Conservation (phyloP, 2,797 vertebrate genomes). For the Pipistrellus pipistrellus region DNA sequence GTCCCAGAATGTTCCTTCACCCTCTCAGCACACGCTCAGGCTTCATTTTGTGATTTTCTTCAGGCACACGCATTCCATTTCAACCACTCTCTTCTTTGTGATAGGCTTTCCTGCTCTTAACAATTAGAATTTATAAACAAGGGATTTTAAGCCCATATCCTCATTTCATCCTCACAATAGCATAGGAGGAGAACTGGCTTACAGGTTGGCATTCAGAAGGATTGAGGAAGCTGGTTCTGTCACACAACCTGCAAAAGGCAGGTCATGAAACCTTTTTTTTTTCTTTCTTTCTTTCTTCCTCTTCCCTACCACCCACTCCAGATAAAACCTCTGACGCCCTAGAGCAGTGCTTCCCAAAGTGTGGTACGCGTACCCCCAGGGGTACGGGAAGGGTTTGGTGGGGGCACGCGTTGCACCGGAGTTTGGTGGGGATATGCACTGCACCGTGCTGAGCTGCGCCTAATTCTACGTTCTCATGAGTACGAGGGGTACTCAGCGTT, state of each 20-base stretch:
- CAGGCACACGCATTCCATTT: background rate
- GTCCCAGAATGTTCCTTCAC: conserved; percentile 15
- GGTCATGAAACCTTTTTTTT: background rate
- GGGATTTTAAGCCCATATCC: background rate
- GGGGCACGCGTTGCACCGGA: no score
- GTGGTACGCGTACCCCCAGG: no score
- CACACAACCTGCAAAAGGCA: background rate
- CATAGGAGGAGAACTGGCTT: background rate
- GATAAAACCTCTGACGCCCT: background rate
- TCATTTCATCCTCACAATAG: conserved; percentile 22
- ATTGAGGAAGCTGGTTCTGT: background rate
- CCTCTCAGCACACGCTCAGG: background rate
- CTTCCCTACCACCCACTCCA: background rate
- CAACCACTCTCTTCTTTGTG: background rate
- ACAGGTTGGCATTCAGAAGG: background rate
- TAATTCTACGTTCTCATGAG: no score
- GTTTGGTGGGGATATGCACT: no score
- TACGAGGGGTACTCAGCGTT: no score
- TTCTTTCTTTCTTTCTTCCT: background rate
- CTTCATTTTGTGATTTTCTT: conserved; percentile 19
- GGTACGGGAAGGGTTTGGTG: no score
- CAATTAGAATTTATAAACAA: conserved; percentile 12
- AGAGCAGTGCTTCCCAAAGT: no score
- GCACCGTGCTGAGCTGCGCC: no score
- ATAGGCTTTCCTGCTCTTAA: conserved; percentile 3